A percentile compares a stretch with the other conserved stretches of the same genome.
These are phyloP conservation scores for Paedocypris micromegethes DNA, from an alignment of 2,797 vertebrate species.

Conservation along the genomic window DNA sequence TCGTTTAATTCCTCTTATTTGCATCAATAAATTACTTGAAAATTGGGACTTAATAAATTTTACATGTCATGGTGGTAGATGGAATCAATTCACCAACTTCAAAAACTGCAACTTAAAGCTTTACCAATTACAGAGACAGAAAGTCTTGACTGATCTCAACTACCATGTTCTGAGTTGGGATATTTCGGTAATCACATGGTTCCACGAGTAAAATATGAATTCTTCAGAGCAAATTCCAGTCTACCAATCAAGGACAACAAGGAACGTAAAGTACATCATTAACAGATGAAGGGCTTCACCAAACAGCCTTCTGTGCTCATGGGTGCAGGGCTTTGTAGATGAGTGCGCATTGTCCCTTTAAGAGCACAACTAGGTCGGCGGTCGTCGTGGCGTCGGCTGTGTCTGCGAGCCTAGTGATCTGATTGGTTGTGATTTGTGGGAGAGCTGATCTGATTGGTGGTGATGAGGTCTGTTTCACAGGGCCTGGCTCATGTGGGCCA, in stretches of 20 bases:
- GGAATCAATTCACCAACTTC: too few species aligned
- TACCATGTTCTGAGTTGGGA: constrained; percentile 7
- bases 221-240: background rate
- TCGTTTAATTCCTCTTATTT: too few species aligned
- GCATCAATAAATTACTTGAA: too few species aligned
- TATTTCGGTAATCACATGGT: constrained; percentile 7
- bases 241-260: background rate
- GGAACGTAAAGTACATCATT: constrained; percentile 17
- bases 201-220: constrained; percentile 8
- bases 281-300: constrained; percentile 22
- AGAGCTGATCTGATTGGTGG: constrained; percentile 47
- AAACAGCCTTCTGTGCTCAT: constrained; percentile 23
- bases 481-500: constrained; percentile 46
- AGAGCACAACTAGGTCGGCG: constrained; percentile 48
- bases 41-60: too few species aligned
- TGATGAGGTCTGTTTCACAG: constrained; percentile 50
- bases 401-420: constrained; percentile 45
- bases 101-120: too few species aligned
- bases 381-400: constrained; percentile 45
- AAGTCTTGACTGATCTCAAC: background rate
- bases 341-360: constrained; percentile 44
- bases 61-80: too few species aligned
- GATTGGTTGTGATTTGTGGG: constrained; percentile 48
- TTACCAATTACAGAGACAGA: background rate
- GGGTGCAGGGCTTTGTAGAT: constrained; percentile 35